Base-by-base conservation (phyloP, 2,797 vertebrate genomes). In the Aratinga solstitialis region DNA sequence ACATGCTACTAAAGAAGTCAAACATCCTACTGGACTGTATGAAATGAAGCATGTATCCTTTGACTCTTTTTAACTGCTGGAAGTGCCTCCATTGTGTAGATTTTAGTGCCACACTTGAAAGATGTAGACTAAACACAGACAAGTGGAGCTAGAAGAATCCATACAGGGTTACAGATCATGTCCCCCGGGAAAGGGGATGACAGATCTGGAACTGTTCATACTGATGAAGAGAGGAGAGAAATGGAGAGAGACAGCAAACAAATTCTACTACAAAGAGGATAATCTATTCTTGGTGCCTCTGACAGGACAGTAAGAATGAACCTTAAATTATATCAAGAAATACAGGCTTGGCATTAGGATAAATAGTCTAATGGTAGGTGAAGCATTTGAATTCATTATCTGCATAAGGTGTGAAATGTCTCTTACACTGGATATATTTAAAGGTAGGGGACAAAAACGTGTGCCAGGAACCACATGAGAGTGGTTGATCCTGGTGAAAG, bases 21-120 rank as follows among this genome's bases (percentile, higher is more conserved):
- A n/a, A 15, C 30, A 72, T 6, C 6, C 1, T 5, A 30, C 1
- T 45, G 40, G 7, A 61, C 12, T 5, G 2, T 9, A 40, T 9
- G 53, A 76, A 72, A 72, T 8, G 8, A 80, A 43, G 47, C 16
- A 51, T 12, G 51, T 81, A 74, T 51, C 48, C 40, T 80, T 73
- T 58, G 65, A 22, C 5, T 85, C 13, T 66, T 56, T 58, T 82
- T 54, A 66, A 30, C 11, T 17, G 1, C 1, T 81, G 18, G 26
- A 68, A 68, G 4, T 45, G 42, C 14, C 29, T 73, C 3, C 0
- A 5, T 38, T 73, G 16, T 56, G 50, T 24, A 76, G 50, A 24
- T 75, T 23, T 68, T 13, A 32, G n/a, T 71, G 47, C 8, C 51
- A 71, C 47, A 6, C 36, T 90, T 61, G 45, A 84, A 90, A 73